phyloP scores from a whole-genome alignment of 2,797 vertebrate genomes.

The Botia almorhae region DNA sequence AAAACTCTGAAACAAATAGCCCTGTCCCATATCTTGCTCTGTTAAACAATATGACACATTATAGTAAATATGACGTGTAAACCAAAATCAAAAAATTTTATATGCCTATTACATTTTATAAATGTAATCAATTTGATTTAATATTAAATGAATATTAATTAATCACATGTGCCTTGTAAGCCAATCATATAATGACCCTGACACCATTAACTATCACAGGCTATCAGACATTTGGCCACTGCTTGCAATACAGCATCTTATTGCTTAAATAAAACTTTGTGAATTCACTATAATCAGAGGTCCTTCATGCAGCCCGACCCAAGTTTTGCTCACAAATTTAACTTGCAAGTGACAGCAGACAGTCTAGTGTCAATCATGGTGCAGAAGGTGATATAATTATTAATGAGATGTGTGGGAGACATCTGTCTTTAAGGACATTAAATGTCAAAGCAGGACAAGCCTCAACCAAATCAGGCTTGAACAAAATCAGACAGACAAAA shows the following conservation, averaged over 20 bases:
- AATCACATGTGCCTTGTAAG: too few relatives aligned
- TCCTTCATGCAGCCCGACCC: background rate
- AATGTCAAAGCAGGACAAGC: background rate
- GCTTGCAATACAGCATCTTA: too few relatives aligned
- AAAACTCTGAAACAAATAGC: too few relatives aligned
- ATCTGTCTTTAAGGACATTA: background rate
- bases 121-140: background rate
- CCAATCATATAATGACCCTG: too few relatives aligned
- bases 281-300: too few relatives aligned
- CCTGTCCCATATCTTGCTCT: background rate
- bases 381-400: background rate
- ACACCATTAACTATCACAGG: too few relatives aligned
- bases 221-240: too few relatives aligned
- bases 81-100: background rate
- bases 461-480: background rate
- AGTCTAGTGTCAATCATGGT: background rate
- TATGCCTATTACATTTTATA: background rate
- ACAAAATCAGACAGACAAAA: background rate
- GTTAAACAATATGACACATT: background rate
- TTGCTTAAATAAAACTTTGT: too few relatives aligned
- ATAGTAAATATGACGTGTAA: background rate
- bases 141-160: background rate
- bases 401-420: background rate
- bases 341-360: conserved; percentile 18
- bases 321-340: background rate